Base-by-base conservation (phyloP, 2,888 invertebrate genomes). In the Tipula vernalis region DNA sequence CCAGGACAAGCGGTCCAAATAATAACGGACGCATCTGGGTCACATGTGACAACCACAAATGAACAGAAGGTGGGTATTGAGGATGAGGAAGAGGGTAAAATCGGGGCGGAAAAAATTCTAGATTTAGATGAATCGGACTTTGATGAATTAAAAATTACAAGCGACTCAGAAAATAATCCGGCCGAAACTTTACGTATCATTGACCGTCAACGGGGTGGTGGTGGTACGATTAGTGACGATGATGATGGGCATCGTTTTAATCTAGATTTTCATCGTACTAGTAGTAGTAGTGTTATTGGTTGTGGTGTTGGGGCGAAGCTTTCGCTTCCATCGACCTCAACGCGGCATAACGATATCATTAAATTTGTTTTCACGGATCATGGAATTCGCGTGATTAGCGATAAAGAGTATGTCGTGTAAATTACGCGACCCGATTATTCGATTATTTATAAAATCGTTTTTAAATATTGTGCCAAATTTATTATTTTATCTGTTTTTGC, bases 1-100 rank as follows among this genome's bases (percentile, higher is more conserved):
- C 96, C 96, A 0, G 96, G 96, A 1, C 95, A 95, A 90, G 95
- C 95, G 0, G 95, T 96, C 13, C 95, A 96, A 91, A 94, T 96
- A 41, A 92, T 95, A 89, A 94, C 94, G 86, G 93, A 93, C 87
- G 91, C 89, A 84, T 89, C 89, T 0, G 92, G 91, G 0, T 91
- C 92, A 36, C 93, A 93, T 88, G 89, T 90, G 18, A 90, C 57
- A 85, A 42, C 44, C 3, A 71, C 71, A 71, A 71, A 71, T 28
- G 87, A 87, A 28, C 87, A 88, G 86, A 88, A 88, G 87, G 88
- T 87, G 85, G 87, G 87, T 87, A 89, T 89, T 10, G 47, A 15
- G 18, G 87, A 88, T 41, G 88, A 88, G 88, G 88, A 88, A 88
- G 87, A 88, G 44, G 57, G 41, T 83, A 47, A 47, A 51, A 44